phyloP scores from a whole-genome alignment of 2,888 invertebrate species.

The Dryobotodes eremita region DNA sequence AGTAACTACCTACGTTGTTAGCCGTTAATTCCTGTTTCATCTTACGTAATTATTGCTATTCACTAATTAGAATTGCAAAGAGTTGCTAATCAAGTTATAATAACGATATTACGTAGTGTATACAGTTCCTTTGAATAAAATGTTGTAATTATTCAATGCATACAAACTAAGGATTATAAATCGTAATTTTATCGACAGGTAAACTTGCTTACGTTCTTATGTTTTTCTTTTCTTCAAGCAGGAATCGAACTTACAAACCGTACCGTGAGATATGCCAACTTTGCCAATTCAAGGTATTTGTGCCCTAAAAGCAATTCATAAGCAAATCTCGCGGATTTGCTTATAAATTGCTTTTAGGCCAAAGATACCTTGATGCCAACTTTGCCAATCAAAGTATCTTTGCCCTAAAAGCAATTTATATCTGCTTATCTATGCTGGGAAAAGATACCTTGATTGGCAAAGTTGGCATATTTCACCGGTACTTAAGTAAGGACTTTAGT shows the following conservation, averaged over 20 bases:
- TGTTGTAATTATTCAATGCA: slow-evolving; percentile 34
- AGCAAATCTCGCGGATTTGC: no score
- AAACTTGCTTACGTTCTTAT: not conserved
- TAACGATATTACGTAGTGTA: slow-evolving; percentile 26
- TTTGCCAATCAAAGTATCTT: no score
- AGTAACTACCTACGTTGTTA: not conserved
- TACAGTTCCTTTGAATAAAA: slow-evolving; percentile 36
- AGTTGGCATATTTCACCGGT: no score
- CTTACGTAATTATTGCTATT: slow-evolving; percentile 40
- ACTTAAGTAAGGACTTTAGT: no score
- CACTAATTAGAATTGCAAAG: slow-evolving; percentile 49
- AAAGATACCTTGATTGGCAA: no score
- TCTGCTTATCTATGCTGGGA: no score
- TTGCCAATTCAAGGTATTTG: no score
- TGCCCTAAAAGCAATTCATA: no score
- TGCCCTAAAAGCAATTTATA: no score
- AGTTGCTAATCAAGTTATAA: slow-evolving; percentile 35
- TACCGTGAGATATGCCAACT: no score
- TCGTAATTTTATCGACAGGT: not conserved
- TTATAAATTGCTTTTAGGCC: no score
- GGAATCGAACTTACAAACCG: not conserved
- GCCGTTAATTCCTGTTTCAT: slow-evolving; percentile 45
- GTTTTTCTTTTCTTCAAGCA: not conserved
- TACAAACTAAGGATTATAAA: slow-evolving; percentile 14
- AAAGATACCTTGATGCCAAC: no score